Percentiles rank a stretch among this genome's conserved stretches.
phyloP scores from a whole-genome alignment of 1,140 invertebrate species.

The Eupeodes corollae region DNA sequence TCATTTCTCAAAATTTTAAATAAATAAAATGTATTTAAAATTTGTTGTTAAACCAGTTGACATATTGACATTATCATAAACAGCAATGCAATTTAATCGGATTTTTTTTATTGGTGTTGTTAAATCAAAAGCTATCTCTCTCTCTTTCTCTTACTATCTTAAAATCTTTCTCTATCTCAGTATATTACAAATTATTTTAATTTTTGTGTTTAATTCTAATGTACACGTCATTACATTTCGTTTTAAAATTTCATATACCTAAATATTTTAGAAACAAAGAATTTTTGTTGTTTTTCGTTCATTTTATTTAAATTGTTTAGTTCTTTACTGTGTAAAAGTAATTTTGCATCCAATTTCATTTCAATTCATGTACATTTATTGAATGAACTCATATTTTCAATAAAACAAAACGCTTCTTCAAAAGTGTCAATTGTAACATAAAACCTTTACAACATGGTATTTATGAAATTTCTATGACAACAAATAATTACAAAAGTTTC shows the following conservation, averaged over 20 bases:
- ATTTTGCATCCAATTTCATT: not conserved
- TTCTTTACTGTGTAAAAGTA: not conserved
- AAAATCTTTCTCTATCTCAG: constrained; percentile 4
- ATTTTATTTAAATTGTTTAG: not conserved
- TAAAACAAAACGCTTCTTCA: no score
- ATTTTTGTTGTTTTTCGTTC: not conserved
- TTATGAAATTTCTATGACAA: not conserved
- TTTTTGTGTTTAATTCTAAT: not conserved
- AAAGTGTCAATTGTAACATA: no score
- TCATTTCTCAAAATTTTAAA: not conserved
- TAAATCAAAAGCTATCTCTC: constrained; percentile 9
- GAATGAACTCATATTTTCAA: not conserved
- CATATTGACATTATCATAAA: not conserved
- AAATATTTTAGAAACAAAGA: no score
- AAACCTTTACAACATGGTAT: not conserved
- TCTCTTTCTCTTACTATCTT: constrained; percentile 8
- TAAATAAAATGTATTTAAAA: not conserved
- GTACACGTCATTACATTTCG: not conserved
- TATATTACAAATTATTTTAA: not conserved
- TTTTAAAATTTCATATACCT: no score
- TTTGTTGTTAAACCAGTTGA: not conserved
- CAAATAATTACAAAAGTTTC: not conserved
- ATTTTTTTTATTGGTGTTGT: no score
- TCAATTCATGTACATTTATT: not conserved
- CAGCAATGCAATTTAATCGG: not conserved